phyloP scores from a whole-genome alignment of 2,888 invertebrate species.

The Pantelozetes paolii region DNA sequence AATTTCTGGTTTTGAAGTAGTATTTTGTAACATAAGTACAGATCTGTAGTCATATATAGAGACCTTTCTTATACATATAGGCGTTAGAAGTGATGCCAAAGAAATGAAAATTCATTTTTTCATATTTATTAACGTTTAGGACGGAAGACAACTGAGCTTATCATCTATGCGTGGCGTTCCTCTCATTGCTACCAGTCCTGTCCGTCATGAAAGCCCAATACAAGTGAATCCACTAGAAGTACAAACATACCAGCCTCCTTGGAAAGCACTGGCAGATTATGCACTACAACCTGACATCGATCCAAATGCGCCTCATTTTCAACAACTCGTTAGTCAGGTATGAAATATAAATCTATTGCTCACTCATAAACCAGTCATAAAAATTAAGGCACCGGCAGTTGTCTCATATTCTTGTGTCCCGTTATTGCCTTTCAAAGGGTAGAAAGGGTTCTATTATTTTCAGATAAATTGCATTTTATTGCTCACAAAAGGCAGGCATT shows the following conservation, averaged over 20 bases:
- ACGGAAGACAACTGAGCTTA: constrained; percentile 87
- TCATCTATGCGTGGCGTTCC: constrained; percentile 95
- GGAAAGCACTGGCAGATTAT: constrained; percentile 94
- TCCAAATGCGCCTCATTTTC: constrained; percentile 83
- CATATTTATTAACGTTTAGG: constrained; percentile 60
- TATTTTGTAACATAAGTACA: not conserved
- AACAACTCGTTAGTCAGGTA: constrained; percentile 93
- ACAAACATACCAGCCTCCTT: constrained; percentile 90
- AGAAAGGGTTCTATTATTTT: not conserved
- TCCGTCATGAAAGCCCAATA: constrained; percentile 64
- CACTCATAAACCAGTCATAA: constrained; percentile 14
- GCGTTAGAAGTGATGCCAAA: too few species aligned
- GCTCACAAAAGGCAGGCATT: not conserved
- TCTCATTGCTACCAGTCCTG: constrained; percentile 85
- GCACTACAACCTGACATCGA: constrained; percentile 88
- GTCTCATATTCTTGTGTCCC: not conserved
- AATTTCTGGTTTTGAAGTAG: too few species aligned
- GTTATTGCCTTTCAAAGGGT: not conserved
- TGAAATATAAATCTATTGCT: constrained; percentile 46
- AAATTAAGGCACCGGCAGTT: not conserved
- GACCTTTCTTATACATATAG: not conserved
- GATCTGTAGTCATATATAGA: too few species aligned
- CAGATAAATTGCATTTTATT: constrained; percentile 5
- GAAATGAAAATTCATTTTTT: too few species aligned
- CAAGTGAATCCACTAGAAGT: constrained; percentile 82